A percentile compares a stretch with the other conserved stretches of the same genome.
Conservation (phyloP, 2,797 vertebrate species). For the Danio kyathit region DNA sequence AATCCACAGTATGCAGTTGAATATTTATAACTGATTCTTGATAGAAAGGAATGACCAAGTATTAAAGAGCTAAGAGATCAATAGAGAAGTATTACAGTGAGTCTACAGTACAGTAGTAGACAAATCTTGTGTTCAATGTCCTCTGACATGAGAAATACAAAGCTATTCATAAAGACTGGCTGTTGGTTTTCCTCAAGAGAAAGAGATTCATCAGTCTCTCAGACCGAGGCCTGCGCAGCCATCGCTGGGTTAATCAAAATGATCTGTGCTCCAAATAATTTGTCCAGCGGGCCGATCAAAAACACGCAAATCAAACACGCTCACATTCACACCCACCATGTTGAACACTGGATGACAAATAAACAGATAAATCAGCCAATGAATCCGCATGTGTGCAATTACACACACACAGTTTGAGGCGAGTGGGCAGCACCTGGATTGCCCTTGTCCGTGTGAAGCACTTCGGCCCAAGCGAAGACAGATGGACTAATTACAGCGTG, state of each 20-base stretch:
- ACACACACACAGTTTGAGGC: slow-evolving; percentile 26
- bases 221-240: no score
- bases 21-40: background rate
- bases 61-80: background rate
- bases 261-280: slow-evolving; percentile 39
- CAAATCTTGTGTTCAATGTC: slow-evolving; percentile 15
- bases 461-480: slow-evolving; percentile 41
- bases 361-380: slow-evolving; percentile 34
- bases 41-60: background rate
- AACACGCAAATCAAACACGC: slow-evolving; percentile 10
- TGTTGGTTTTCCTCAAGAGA: background rate
- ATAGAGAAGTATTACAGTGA: no score
- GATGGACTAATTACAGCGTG: slow-evolving; percentile 42
- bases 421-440: slow-evolving; percentile 33
- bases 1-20: background rate
- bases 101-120: slow-evolving; percentile 24
- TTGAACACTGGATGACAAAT: background rate
- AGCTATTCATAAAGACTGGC: background rate
- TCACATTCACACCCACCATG: slow-evolving; percentile 9
- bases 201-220: background rate
- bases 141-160: slow-evolving; percentile 12
- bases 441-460: slow-evolving; percentile 48
- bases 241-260: slow-evolving; percentile 39
- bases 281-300: slow-evolving; percentile 21
- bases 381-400: slow-evolving; percentile 24